Evolutionary conservation across 2,113 vertebrate species (phyloP).

Genomic region (Bubo blakistoni): DNA sequence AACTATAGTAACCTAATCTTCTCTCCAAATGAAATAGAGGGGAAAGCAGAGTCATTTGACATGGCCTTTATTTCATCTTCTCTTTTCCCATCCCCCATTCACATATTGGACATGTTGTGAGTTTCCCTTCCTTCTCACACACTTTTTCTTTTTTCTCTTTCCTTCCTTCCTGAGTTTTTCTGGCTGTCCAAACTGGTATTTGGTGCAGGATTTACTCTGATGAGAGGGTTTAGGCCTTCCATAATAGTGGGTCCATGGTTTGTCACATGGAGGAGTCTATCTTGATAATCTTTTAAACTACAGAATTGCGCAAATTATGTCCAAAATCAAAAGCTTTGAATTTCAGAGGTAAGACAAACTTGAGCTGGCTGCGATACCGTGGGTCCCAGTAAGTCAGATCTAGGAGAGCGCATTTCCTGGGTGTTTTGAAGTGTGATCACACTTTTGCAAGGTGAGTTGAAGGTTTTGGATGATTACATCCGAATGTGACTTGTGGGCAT

Average conservation of each 20-base stretch:
- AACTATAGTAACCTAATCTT: conserved; percentile 39
- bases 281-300: background rate
- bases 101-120: background rate
- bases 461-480: background rate
- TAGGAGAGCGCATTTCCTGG: background rate
- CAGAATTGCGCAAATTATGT: background rate
- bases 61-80: background rate
- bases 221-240: background rate
- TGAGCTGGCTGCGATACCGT: background rate
- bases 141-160: background rate
- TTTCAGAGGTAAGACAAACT: background rate
- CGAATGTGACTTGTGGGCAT: background rate
- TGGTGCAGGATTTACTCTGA: background rate
- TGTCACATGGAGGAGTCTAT: background rate
- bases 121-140: background rate
- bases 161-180: background rate
- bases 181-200: background rate
- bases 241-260: background rate
- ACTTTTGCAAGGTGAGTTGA: background rate
- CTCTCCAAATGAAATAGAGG: background rate
- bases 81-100: background rate
- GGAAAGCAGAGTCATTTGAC: conserved; percentile 3
- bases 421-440: background rate
- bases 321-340: background rate
- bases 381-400: background rate